phyloP scores from a whole-genome alignment of 2,797 vertebrate genomes.

The Falco novaeseelandiae region DNA sequence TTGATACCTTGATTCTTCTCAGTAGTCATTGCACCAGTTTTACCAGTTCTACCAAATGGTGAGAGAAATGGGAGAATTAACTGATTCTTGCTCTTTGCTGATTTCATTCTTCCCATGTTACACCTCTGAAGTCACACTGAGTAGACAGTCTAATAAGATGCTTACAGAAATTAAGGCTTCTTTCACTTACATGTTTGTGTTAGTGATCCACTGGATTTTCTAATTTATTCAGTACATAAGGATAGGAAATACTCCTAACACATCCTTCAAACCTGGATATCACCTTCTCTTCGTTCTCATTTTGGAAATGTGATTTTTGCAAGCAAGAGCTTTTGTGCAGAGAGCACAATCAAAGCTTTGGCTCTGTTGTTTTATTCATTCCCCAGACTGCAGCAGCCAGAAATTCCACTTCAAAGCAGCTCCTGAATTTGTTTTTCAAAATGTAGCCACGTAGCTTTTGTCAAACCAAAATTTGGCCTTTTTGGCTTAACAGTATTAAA shows the following conservation, averaged over 20 bases:
- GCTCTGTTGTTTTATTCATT: background rate
- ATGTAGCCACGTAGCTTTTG: background rate
- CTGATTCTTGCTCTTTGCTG: background rate
- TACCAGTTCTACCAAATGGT: background rate
- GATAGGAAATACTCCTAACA: background rate
- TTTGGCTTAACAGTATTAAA: background rate
- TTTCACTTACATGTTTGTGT: background rate
- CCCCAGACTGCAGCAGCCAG: background rate
- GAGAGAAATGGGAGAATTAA: background rate
- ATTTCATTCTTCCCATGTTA: background rate
- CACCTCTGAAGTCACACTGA: background rate
- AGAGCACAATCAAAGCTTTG: background rate
- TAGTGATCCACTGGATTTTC: background rate
- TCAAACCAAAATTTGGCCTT: background rate
- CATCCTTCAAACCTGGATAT: background rate
- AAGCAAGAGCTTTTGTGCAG: background rate
- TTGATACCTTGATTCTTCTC: constrained; percentile 1
- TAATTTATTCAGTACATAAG: background rate
- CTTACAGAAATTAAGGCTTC: background rate
- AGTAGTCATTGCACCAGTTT: background rate
- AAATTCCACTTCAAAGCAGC: background rate
- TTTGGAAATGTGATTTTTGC: background rate
- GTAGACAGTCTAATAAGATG: background rate
- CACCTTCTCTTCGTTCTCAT: background rate
- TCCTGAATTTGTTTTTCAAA: background rate